Evolutionary conservation across 2,113 vertebrate genomes (phyloP).

Genomic region (Dermatemys mawii): DNA sequence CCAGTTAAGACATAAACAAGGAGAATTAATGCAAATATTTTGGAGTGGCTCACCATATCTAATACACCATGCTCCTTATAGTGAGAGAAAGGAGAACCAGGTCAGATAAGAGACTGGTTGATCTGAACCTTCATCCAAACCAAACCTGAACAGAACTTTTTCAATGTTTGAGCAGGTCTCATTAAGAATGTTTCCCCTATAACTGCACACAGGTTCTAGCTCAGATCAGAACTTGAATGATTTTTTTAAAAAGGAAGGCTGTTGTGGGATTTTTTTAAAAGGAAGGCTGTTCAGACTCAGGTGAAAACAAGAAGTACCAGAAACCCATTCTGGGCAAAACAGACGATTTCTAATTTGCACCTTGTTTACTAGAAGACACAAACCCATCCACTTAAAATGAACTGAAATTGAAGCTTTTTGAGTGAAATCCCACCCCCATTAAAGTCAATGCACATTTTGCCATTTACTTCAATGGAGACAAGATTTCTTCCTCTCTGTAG

Average conservation of each 20-base stretch:
- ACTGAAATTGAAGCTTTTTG: neutral
- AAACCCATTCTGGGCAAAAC: neutral
- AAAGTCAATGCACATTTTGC: neutral
- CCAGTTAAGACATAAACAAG: neutral
- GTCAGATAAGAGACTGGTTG: neutral
- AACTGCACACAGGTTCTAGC: neutral
- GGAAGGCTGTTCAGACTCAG: neutral
- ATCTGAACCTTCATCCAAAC: neutral
- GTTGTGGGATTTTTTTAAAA: neutral
- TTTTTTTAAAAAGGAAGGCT: neutral
- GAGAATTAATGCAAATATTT: neutral
- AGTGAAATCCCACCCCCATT: neutral
- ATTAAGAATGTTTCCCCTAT: neutral
- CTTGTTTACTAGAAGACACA: slow-evolving; percentile 39
- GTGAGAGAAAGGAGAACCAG: neutral
- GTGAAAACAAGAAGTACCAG: slow-evolving; percentile 4
- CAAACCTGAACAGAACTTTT: neutral
- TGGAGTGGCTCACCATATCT: accelerated
- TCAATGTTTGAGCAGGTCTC: neutral
- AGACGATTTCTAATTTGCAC: slow-evolving; percentile 19
- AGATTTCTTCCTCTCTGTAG: neutral
- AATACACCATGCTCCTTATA: neutral
- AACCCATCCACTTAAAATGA: neutral
- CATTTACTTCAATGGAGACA: neutral
- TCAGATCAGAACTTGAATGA: neutral